Evolutionary conservation across 2,113 vertebrate genomes (phyloP).

Genomic region (Podarcis muralis): DNA sequence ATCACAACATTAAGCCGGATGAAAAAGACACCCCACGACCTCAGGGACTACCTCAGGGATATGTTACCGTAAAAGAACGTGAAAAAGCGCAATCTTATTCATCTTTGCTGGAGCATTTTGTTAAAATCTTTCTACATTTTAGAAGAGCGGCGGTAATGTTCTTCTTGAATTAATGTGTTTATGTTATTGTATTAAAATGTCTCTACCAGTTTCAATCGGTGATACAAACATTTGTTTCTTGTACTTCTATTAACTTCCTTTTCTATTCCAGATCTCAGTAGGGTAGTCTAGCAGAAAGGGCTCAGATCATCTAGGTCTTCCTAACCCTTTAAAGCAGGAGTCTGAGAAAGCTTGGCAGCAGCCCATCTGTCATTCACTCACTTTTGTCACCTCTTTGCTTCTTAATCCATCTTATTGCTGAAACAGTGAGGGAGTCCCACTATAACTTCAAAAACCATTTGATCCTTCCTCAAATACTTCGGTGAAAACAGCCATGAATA

Average conservation of each 20-base stretch:
- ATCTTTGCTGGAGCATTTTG: slow-evolving; percentile 75
- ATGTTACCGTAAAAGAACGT: background rate
- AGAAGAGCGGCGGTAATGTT: slow-evolving; percentile 86
- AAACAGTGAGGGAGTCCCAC: background rate
- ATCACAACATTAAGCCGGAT: slow-evolving; percentile 45
- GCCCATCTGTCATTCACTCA: background rate
- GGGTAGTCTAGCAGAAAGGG: background rate
- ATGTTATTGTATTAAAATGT: background rate
- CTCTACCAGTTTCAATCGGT: background rate
- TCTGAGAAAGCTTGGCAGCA: background rate
- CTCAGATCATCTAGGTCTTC: too few species aligned
- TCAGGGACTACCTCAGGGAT: slow-evolving; percentile 37
- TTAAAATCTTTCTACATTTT: slow-evolving; percentile 81
- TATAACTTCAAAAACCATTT: background rate
- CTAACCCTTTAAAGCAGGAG: background rate
- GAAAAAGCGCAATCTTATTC: slow-evolving; percentile 12
- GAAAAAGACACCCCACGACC: slow-evolving; percentile 38
- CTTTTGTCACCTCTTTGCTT: background rate
- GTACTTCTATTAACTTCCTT: background rate
- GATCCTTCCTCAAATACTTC: background rate
- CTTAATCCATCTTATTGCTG: background rate
- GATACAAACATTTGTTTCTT: background rate
- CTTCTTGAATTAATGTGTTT: background rate
- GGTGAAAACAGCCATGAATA: background rate
- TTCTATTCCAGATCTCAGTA: background rate